A percentile compares a stretch with the other conserved stretches of the same genome.
Evolutionary conservation across 2,888 invertebrate species (phyloP).

Genomic region (Drosophila kuntzei): DNA sequence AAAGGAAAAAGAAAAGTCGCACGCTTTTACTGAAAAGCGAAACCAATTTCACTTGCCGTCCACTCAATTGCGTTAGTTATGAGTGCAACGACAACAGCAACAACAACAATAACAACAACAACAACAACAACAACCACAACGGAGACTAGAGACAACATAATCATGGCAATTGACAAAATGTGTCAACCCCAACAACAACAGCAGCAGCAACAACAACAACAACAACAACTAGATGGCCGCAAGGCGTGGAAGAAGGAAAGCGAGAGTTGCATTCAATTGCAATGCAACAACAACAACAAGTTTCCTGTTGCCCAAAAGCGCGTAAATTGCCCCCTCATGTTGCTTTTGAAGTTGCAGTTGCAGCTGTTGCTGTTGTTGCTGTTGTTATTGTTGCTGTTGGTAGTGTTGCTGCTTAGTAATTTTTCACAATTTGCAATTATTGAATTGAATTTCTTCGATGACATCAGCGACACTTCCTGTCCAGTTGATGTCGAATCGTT

Average conservation of each 20-base stretch:
- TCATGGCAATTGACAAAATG: constrained; percentile 73
- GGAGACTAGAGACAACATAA: constrained; percentile 65
- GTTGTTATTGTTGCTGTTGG: constrained; percentile 20
- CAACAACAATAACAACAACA: constrained; percentile 17
- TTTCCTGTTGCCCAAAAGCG: constrained; percentile 72
- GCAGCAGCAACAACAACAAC: not conserved
- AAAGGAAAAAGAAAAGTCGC: constrained; percentile 66
- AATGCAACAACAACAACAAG: constrained; percentile 60
- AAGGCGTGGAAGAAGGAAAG: constrained; percentile 43
- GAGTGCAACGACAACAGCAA: constrained; percentile 42
- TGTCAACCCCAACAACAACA: constrained; percentile 47
- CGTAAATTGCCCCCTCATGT: constrained; percentile 60
- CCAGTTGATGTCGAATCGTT: constrained; percentile 51
- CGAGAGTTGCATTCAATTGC: constrained; percentile 46
- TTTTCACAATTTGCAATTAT: constrained; percentile 74
- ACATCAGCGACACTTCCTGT: constrained; percentile 70
- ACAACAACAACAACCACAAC: constrained; percentile 21
- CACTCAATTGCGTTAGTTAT: constrained; percentile 64
- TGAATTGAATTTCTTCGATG: constrained; percentile 69
- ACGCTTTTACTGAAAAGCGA: constrained; percentile 70
- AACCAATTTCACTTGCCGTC: constrained; percentile 74
- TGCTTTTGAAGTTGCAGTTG: constrained; percentile 9
- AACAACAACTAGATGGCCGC: constrained; percentile 15
- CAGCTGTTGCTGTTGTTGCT: constrained; percentile 10
- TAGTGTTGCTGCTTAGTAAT: constrained; percentile 46